A percentile compares a stretch with the other conserved stretches of the same genome.
Evolutionary conservation across 2,797 vertebrate genomes (phyloP).

Genomic region (Nyctibius grandis): DNA sequence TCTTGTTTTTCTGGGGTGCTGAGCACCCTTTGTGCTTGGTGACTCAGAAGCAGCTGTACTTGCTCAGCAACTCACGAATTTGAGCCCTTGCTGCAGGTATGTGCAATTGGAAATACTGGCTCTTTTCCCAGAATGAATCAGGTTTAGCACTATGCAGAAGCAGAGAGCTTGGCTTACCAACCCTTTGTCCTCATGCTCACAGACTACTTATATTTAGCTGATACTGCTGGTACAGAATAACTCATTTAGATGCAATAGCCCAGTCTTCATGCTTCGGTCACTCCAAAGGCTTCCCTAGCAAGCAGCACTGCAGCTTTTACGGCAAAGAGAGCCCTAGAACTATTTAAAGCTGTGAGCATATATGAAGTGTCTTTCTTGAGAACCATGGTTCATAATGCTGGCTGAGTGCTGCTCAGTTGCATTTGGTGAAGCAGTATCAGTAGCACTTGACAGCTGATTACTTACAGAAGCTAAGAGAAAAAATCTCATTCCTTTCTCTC

Average conservation of each 20-base stretch:
- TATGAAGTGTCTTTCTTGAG: conserved; percentile 47
- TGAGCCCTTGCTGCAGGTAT: neutral
- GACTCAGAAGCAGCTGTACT: neutral
- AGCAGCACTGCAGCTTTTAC: neutral
- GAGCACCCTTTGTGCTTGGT: neutral
- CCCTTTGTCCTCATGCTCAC: neutral
- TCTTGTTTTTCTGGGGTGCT: neutral
- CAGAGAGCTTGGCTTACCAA: neutral
- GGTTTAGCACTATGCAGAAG: neutral
- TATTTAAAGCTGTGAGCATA: conserved; percentile 39
- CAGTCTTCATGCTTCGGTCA: neutral
- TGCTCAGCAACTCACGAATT: neutral
- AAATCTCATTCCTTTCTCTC: neutral
- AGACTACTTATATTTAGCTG: neutral
- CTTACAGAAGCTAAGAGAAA: conserved; percentile 35
- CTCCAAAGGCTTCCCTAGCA: neutral
- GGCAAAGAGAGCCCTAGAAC: conserved; percentile 42
- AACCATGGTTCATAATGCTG: conserved; percentile 30
- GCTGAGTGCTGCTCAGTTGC: conserved; percentile 47
- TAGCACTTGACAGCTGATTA: conserved; percentile 49
- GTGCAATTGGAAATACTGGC: neutral
- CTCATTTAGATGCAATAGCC: neutral
- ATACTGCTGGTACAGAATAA: neutral
- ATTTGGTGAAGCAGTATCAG: conserved; percentile 29
- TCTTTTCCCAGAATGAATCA: neutral